These are phyloP conservation scores for Nanorana parkeri DNA, from an alignment of 2,113 vertebrate species.

Conservation along the genomic window DNA sequence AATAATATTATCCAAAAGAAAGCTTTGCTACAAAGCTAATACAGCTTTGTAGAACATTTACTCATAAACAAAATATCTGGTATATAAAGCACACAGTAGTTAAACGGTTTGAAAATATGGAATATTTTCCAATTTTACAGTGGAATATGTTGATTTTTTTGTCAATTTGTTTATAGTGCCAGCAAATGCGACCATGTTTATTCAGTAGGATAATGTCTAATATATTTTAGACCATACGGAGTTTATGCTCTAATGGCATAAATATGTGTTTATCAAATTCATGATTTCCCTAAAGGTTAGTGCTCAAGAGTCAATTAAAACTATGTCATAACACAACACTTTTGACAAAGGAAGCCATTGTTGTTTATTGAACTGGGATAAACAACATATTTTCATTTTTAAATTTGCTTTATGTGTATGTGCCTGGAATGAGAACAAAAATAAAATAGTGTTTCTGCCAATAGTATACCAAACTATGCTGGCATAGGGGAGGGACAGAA, in stretches of 20 bases:
- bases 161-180: neutral
- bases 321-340: constrained; percentile 47
- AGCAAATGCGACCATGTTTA: constrained; percentile 4
- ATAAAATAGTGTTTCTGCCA: neutral
- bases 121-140: neutral
- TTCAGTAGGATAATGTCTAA: constrained; percentile 31
- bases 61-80: too few species aligned
- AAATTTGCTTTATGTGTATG: constrained; percentile 40
- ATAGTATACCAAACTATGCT: neutral
- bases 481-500: neutral
- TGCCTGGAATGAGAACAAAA: constrained; percentile 38
- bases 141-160: neutral
- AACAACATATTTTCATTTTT: constrained; percentile 57
- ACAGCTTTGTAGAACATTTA: too few species aligned
- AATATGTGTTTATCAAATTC: constrained; percentile 54
- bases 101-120: neutral
- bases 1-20: too few species aligned
- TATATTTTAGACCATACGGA: constrained; percentile 38
- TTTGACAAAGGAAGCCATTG: constrained; percentile 55
- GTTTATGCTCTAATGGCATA: constrained; percentile 53
- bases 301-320: constrained; percentile 56
- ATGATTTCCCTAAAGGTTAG: constrained; percentile 54
- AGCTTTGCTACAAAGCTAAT: too few species aligned
- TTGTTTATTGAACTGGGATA: constrained; percentile 55
- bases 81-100: too few species aligned